These are phyloP conservation scores for Aleiodes alternator DNA, from an alignment of 2,888 invertebrate genomes.

Conservation along the genomic window DNA sequence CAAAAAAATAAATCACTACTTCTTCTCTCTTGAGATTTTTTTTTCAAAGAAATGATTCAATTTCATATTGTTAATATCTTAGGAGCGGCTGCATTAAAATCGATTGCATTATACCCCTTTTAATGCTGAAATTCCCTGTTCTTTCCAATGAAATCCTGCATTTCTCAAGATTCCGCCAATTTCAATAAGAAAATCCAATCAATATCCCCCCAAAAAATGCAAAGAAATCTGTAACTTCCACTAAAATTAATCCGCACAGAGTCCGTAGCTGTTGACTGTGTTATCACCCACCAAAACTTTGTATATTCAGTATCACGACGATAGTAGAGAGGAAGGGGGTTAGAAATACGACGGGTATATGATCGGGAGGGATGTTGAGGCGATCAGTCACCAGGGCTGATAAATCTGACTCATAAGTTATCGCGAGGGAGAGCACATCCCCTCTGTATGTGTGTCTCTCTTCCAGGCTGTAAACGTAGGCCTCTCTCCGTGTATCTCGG, in stretches of 20 bases:
- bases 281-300: constrained; percentile 30
- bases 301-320: constrained; percentile 18
- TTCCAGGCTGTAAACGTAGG: constrained; percentile 53
- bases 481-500: constrained; percentile 48
- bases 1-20: too few species aligned
- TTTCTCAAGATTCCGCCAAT: too few species aligned
- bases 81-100: too few species aligned
- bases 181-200: too few species aligned
- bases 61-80: too few species aligned
- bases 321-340: neutral
- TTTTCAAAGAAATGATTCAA: too few species aligned
- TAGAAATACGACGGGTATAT: neutral
- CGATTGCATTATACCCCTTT: too few species aligned
- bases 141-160: too few species aligned
- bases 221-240: constrained; percentile 19
- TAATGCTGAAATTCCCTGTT: too few species aligned
- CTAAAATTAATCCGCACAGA: constrained; percentile 17
- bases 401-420: constrained; percentile 74
- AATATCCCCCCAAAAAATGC: too few species aligned
- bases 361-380: constrained; percentile 35
- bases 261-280: constrained; percentile 25
- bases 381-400: constrained; percentile 71
- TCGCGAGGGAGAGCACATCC: constrained; percentile 55
- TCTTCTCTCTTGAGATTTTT: too few species aligned
- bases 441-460: constrained; percentile 38